Evolutionary conservation across 1,140 invertebrate genomes (phyloP), one percentile per base, ranked within the genome.

Genomic region (Cotesia typhae): DNA sequence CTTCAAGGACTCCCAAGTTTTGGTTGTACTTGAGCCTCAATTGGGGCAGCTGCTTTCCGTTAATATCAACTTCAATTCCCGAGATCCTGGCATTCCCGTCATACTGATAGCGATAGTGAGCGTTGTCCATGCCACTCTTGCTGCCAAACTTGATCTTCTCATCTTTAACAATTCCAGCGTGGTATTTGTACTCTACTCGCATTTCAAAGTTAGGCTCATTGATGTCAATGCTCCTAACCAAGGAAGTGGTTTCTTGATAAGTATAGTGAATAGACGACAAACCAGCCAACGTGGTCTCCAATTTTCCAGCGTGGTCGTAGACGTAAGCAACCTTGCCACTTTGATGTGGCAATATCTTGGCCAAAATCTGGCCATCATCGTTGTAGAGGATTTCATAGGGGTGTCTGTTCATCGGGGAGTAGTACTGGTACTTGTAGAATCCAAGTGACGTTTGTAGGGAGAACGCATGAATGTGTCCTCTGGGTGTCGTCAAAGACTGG

Each of bases 381-480:
- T 96, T 96, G 85, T 96, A 97, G 1, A 96, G 88, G 57, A 97
- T 93, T 82, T 96, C 94, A 80, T 95, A 97, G 0, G 94, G 94
- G 88, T 96, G 94, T 60, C 94, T 89, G 77, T 94, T 95, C 89
- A 96, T 94, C 2, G 95, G 95, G 3, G 95, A 94, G 79, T 93
- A 95, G 84, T 97, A 96, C 79, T 95, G 93, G 79, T 97, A 95
- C 80, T 96, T 96, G 83, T 96, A 96, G 83, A 95, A 96, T 17
- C 96, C 96, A 2, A 98, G 87, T 0, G 95, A 96, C 0, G 95
- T 96, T 84, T 98, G 95, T 4, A 96, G 88, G 0, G 93, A 93
- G 83, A 98, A 98, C 0, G 94, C 92, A 79, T 98, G 96, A 63
- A 96, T 96, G 75, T 96, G 95, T 14, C 96, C 95, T 71, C 95